These are phyloP conservation scores for Chrysina gloriosa DNA, from an alignment of 2,888 invertebrate species.

Conservation along the genomic window DNA sequence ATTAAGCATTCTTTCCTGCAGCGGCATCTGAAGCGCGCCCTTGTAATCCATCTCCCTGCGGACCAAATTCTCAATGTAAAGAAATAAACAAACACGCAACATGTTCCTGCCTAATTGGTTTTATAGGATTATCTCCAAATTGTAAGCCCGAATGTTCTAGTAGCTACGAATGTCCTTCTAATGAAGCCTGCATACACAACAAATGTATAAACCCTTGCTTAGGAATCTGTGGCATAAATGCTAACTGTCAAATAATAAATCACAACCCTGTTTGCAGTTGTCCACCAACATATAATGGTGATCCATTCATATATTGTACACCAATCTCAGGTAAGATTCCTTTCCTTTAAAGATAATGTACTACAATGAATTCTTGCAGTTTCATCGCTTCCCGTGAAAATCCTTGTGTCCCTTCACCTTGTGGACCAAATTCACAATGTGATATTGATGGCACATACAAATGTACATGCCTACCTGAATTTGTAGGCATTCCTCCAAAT, in stretches of 20 bases:
- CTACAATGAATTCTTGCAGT: constrained; percentile 41
- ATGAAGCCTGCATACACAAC: constrained; percentile 76
- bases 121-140: constrained; percentile 78
- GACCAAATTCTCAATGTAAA: constrained; percentile 79
- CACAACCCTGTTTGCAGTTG: constrained; percentile 74
- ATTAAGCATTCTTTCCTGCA: constrained; percentile 22
- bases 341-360: not conserved
- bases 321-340: constrained; percentile 53
- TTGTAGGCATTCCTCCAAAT: constrained; percentile 76
- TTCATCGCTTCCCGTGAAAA: constrained; percentile 56
- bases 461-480: constrained; percentile 79
- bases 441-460: constrained; percentile 70
- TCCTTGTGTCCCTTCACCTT: constrained; percentile 78
- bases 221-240: constrained; percentile 72
- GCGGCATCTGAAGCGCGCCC: constrained; percentile 64
- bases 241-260: constrained; percentile 70
- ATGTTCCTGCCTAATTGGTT: constrained; percentile 77
- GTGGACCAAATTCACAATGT: constrained; percentile 75
- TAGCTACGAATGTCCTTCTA: constrained; percentile 76
- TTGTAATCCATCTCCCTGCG: constrained; percentile 83
- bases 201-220: constrained; percentile 81
- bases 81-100: constrained; percentile 73
- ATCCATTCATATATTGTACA: constrained; percentile 68
- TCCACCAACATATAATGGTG: constrained; percentile 68
- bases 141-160: constrained; percentile 79